A percentile compares a stretch with the other conserved stretches of the same genome.
Conservation (phyloP, 1,140 invertebrate species). For the Magallana gigas region DNA sequence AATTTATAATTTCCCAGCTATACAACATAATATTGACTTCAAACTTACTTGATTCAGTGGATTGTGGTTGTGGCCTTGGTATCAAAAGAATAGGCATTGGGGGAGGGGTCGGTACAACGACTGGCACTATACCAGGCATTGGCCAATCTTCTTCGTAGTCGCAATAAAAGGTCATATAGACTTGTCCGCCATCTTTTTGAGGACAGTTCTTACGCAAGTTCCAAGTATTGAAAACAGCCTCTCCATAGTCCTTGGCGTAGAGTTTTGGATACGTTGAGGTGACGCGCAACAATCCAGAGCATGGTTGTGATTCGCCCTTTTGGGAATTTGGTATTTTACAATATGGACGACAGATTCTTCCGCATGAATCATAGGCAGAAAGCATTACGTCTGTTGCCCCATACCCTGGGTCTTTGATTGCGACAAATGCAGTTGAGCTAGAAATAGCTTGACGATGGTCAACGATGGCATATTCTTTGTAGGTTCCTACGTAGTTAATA, state of each 20-base stretch:
- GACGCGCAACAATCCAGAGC: slow-evolving; percentile 66
- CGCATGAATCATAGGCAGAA: slow-evolving; percentile 71
- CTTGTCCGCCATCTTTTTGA: slow-evolving; percentile 57
- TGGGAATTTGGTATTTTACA: slow-evolving; percentile 64
- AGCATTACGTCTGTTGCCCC: slow-evolving; percentile 63
- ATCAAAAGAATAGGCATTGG: slow-evolving; percentile 8
- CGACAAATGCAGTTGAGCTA: slow-evolving; percentile 68
- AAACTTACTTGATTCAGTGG: background rate
- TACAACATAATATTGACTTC: no score
- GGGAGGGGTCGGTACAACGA: background rate
- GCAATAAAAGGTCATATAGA: slow-evolving; percentile 73
- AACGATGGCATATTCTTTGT: slow-evolving; percentile 73
- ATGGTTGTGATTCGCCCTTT: slow-evolving; percentile 60
- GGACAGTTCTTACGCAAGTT: slow-evolving; percentile 69
- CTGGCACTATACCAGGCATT: slow-evolving; percentile 60
- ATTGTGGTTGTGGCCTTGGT: background rate
- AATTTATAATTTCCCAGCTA: no score
- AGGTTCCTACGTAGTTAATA: slow-evolving; percentile 72
- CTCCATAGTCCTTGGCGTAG: slow-evolving; percentile 67
- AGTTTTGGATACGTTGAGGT: slow-evolving; percentile 58
- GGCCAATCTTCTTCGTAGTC: slow-evolving; percentile 70
- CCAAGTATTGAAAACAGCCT: slow-evolving; percentile 67
- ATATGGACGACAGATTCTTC: slow-evolving; percentile 69
- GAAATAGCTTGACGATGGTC: slow-evolving; percentile 70
- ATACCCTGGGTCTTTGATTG: slow-evolving; percentile 62